Conservation (phyloP, 2,797 vertebrate species). For the Poecilia wingei region DNA sequence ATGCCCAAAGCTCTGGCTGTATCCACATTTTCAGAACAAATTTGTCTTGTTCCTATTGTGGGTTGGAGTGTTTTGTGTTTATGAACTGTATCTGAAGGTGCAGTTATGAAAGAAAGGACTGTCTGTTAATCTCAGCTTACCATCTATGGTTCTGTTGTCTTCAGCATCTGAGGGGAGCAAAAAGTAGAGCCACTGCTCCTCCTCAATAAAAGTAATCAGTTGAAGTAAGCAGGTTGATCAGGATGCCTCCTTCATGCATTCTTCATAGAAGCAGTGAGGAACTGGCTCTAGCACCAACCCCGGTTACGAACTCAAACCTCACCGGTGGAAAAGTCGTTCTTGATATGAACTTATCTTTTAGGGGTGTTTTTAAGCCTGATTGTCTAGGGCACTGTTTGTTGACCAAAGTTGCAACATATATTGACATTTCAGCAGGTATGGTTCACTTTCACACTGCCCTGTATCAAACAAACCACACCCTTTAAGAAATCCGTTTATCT, state of each 20-base stretch:
- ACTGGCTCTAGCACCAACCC: background rate
- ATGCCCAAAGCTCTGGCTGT: background rate
- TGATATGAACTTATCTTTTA: background rate
- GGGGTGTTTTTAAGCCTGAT: no score
- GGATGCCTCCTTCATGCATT: background rate
- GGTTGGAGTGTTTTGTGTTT: background rate
- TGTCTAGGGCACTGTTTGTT: no score
- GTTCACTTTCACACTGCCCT: no score
- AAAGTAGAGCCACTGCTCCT: background rate
- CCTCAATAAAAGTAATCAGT: background rate
- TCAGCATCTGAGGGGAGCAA: background rate
- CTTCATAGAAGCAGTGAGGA: background rate
- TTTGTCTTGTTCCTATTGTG: background rate
- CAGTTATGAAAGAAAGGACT: background rate
- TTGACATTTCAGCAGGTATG: no score
- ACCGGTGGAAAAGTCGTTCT: background rate
- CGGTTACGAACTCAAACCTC: background rate
- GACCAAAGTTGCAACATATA: no score
- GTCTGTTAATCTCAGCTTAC: background rate
- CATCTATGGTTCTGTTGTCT: background rate
- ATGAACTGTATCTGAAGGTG: background rate
- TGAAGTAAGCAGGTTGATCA: background rate
- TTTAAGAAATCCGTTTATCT: no score
- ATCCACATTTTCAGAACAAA: background rate
- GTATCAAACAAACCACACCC: no score